Conservation (phyloP, 2,888 invertebrate species). For the Idaea dimidiata region DNA sequence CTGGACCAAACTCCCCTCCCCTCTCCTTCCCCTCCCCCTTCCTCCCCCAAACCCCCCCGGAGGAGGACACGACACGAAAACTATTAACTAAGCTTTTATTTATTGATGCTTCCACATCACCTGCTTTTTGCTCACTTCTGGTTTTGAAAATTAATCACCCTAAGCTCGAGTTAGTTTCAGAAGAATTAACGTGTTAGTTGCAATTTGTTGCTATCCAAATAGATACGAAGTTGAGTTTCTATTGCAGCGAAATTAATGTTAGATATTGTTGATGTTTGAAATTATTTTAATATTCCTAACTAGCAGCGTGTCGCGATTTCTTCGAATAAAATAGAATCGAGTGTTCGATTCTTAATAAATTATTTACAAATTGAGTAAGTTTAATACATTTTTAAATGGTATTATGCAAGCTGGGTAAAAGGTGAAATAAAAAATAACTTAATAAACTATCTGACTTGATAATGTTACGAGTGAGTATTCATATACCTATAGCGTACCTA, state of each 20-base stretch:
- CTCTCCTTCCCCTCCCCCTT: slow-evolving; percentile 9
- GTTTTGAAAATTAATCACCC: slow-evolving; percentile 9
- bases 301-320: too few relatives aligned
- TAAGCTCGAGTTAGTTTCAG: slow-evolving; percentile 7
- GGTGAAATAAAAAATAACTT: too few relatives aligned
- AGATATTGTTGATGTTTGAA: too few relatives aligned
- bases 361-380: too few relatives aligned
- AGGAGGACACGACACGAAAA: slow-evolving; percentile 24
- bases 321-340: too few relatives aligned
- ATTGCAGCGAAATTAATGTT: not conserved
- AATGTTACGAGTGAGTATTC: too few relatives aligned
- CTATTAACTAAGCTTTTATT: slow-evolving; percentile 30
- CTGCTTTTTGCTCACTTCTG: slow-evolving; percentile 20
- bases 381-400: too few relatives aligned
- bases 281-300: too few relatives aligned
- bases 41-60: slow-evolving; percentile 20
- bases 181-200: not conserved
- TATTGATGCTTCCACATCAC: slow-evolving; percentile 22
- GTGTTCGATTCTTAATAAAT: too few relatives aligned
- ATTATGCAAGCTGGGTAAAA: too few relatives aligned
- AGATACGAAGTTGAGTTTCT: not conserved
- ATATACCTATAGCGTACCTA: too few relatives aligned
- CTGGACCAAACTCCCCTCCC: slow-evolving; percentile 3
- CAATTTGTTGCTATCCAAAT: not conserved
- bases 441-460: too few relatives aligned